Percentiles rank a stretch among this genome's conserved stretches.
Conservation (phyloP, 2,888 invertebrate species). For the Polydrusus pterygomalis region DNA sequence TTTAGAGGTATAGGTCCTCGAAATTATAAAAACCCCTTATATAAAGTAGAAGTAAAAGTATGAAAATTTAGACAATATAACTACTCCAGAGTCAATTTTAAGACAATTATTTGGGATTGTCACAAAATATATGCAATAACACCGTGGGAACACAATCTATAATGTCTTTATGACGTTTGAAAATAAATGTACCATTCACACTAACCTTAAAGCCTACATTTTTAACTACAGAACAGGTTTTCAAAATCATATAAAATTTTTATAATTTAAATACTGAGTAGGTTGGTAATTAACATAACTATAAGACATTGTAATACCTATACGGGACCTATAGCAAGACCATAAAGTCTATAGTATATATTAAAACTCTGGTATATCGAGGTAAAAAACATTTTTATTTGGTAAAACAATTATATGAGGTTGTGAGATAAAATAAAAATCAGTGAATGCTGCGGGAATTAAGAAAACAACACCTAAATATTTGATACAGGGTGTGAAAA, state of each 20-base stretch:
- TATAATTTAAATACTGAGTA: background rate
- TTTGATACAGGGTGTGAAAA: no score
- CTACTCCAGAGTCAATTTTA: no score
- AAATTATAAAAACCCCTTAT: no score
- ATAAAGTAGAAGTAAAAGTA: no score
- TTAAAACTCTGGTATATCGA: background rate
- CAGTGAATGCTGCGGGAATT: background rate
- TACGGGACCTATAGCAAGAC: background rate
- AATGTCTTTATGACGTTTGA: background rate
- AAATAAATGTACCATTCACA: background rate
- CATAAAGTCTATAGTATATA: background rate
- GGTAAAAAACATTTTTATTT: background rate
- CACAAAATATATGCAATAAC: background rate
- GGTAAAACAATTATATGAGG: background rate
- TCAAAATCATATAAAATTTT: conserved; percentile 3
- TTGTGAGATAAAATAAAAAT: background rate
- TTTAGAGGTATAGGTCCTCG: no score
- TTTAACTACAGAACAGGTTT: background rate
- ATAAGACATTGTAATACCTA: background rate
- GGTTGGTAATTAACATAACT: background rate
- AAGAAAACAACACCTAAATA: no score
- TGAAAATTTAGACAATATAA: no score
- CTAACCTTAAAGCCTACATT: conserved; percentile 20
- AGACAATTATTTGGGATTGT: no score
- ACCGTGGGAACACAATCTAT: conserved; percentile 4